Evolutionary conservation across 2,113 vertebrate species (phyloP).

Genomic region (Trichechus manatus): DNA sequence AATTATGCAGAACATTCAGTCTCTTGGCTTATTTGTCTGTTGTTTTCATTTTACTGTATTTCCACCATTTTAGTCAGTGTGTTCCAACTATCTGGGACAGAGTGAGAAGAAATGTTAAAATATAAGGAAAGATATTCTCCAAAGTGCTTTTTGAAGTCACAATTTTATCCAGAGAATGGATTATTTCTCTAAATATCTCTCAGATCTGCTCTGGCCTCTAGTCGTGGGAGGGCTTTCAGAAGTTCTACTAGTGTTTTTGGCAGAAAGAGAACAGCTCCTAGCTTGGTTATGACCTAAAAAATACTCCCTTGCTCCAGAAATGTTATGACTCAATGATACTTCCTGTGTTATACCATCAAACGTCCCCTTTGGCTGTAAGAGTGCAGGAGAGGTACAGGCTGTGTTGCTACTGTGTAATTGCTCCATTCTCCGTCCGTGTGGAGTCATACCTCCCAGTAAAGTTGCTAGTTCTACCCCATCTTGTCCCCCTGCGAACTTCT

Average conservation of each 20-base stretch:
- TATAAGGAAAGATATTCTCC: background rate
- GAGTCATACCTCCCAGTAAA: background rate
- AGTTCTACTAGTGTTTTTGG: constrained; percentile 38
- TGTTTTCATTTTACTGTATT: constrained; percentile 2
- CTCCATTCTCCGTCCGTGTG: background rate
- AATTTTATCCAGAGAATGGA: background rate
- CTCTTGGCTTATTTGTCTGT: background rate
- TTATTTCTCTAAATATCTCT: background rate
- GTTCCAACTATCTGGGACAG: background rate
- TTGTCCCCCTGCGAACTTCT: background rate
- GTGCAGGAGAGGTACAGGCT: background rate
- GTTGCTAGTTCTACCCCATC: background rate
- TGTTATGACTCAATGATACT: background rate
- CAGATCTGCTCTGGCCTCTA: background rate
- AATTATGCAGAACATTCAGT: background rate
- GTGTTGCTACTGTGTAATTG: background rate
- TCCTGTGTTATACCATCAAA: background rate
- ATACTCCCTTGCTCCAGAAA: constrained; percentile 33
- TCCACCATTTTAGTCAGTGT: background rate
- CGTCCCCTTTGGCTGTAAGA: background rate
- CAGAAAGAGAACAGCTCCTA: constrained; percentile 37
- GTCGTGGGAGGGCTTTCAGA: background rate
- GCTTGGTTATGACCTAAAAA: constrained; percentile 55
- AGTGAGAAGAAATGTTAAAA: background rate
- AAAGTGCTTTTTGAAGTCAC: background rate